Evolutionary conservation across 2,797 vertebrate species (phyloP).

Genomic region (Sylvilagus floridanus): DNA sequence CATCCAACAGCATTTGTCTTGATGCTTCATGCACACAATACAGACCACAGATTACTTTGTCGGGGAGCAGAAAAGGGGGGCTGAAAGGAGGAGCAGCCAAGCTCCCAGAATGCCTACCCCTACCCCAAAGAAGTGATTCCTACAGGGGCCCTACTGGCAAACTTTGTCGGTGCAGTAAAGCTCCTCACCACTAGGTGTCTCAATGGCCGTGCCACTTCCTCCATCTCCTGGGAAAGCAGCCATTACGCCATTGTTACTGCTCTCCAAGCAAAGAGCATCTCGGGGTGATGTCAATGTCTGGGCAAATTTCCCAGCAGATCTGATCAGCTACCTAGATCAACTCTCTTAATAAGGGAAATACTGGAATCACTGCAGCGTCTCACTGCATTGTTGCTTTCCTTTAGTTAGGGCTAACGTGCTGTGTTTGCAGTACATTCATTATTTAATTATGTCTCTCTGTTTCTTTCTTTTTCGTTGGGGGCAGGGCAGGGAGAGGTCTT

Average conservation of each 20-base stretch:
- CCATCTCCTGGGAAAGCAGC: conserved; percentile 13
- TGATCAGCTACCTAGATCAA: background rate
- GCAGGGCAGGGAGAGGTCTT: background rate
- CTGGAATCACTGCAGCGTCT: background rate
- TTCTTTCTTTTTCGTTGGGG: background rate
- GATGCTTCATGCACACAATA: background rate
- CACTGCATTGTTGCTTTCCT: conserved; percentile 6
- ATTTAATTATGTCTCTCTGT: conserved; percentile 34
- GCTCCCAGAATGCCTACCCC: background rate
- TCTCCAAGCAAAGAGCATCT: conserved; percentile 1
- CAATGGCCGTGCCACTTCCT: conserved; percentile 76
- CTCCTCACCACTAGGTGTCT: conserved; percentile 88
- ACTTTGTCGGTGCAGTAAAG: conserved; percentile 67
- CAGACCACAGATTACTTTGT: conserved; percentile 37
- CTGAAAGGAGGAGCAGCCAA: conserved; percentile 1
- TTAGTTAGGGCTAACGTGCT: conserved; percentile 37
- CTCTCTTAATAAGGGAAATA: conserved; percentile 39
- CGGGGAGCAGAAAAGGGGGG: background rate
- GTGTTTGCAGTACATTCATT: background rate
- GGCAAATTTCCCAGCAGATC: conserved; percentile 39
- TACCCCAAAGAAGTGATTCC: background rate
- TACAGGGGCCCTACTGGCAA: background rate
- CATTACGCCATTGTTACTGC: conserved; percentile 60
- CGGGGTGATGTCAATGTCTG: conserved; percentile 16
- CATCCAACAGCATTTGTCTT: conserved; percentile 7